A percentile compares a stretch with the other conserved stretches of the same genome.
Evolutionary conservation across 2,797 vertebrate species (phyloP).

Genomic region (Gymnoscopelus braueri): DNA sequence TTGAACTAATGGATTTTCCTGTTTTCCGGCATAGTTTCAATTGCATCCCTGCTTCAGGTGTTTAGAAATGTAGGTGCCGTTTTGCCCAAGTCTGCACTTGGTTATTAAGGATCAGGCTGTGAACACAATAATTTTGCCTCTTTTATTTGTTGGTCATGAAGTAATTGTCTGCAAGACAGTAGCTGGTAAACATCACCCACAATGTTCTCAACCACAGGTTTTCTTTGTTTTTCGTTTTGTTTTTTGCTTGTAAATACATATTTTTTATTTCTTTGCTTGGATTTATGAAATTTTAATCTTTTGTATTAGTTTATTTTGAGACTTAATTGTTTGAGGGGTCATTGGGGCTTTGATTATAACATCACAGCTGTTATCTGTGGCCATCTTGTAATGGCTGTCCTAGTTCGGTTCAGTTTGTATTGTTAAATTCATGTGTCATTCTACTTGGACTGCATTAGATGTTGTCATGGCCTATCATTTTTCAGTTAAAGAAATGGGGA

Average conservation of each 20-base stretch:
- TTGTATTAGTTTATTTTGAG: constrained; percentile 35
- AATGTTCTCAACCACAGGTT: not conserved
- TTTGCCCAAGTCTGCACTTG: too few species aligned
- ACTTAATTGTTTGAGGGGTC: constrained; percentile 36
- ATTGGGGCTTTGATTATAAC: not conserved
- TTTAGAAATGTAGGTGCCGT: too few species aligned
- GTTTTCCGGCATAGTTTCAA: too few species aligned
- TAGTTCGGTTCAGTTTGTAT: too few species aligned
- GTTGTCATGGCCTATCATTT: constrained; percentile 23
- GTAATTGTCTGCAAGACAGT: not conserved
- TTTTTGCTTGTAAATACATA: constrained; percentile 67
- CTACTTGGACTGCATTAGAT: not conserved
- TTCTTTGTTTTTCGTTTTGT: constrained; percentile 39
- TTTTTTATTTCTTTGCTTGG: constrained; percentile 53
- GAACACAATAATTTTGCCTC: too few species aligned
- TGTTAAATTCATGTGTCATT: not conserved
- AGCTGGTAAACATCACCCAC: not conserved
- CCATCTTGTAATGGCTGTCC: too few species aligned
- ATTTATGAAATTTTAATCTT: constrained; percentile 65
- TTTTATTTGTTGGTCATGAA: not conserved
- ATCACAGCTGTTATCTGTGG: too few species aligned
- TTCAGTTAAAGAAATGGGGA: constrained; percentile 8
- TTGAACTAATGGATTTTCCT: too few species aligned
- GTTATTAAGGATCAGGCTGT: too few species aligned
- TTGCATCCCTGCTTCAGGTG: too few species aligned